phyloP scores from a whole-genome alignment of 1,140 invertebrate species.

The Saccostrea cuccullata region DNA sequence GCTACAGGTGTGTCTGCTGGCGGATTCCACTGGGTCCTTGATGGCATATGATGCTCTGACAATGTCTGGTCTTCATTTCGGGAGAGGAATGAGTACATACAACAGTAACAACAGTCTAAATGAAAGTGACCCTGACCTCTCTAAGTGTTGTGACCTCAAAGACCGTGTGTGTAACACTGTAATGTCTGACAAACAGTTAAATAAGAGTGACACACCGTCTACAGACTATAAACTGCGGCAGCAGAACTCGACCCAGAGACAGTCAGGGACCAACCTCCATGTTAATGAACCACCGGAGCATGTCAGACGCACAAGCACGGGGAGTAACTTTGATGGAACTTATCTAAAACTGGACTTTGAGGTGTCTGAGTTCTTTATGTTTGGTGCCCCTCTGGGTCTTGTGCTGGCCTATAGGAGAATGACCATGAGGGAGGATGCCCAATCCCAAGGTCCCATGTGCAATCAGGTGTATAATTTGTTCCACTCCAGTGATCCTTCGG shows the following conservation, averaged over 20 bases:
- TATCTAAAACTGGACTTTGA: constrained; percentile 89
- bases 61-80: constrained; percentile 47
- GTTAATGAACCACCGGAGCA: constrained; percentile 54
- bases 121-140: constrained; percentile 65
- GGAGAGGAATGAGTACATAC: constrained; percentile 63
- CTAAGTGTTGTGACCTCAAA: constrained; percentile 19
- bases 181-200: constrained; percentile 49
- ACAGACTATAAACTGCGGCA: constrained; percentile 53
- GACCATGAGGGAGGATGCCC: constrained; percentile 75
- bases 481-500: constrained; percentile 97
- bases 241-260: constrained; percentile 29
- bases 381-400: constrained; percentile 95
- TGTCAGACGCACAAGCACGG: constrained; percentile 65
- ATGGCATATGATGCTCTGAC: constrained; percentile 94
- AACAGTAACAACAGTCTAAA: constrained; percentile 70
- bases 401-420: constrained; percentile 90
- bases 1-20: constrained; percentile 82
- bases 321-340: constrained; percentile 67
- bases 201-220: constrained; percentile 62
- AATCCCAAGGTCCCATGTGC: constrained; percentile 83
- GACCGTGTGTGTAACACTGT: background rate
- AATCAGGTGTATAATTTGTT: constrained; percentile 99
- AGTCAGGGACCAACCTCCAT: constrained; percentile 56
- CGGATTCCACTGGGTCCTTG: constrained; percentile 94
- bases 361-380: constrained; percentile 96